Conservation (phyloP, 2,888 invertebrate genomes). For the Dasypolia templi region DNA sequence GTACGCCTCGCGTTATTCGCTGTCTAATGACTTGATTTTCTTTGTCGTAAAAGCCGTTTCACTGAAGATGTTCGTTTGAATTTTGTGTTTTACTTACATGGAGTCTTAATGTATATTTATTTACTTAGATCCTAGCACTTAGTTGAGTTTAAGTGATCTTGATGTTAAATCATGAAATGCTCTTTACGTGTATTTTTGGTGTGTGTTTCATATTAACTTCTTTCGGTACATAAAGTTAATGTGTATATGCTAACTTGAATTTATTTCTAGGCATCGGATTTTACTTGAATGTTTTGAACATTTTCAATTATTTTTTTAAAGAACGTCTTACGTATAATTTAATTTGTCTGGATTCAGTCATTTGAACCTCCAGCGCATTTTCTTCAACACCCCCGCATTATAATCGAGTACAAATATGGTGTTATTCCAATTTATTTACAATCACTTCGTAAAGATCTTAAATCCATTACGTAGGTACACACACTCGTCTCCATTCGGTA, state of each 20-base stretch:
- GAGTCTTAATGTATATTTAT: conserved; percentile 38
- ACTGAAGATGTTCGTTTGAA: conserved; percentile 54
- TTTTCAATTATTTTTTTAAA: background rate
- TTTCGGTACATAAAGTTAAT: background rate
- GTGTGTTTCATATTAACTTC: background rate
- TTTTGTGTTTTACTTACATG: conserved; percentile 35
- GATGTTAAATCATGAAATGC: background rate
- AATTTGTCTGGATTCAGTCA: background rate
- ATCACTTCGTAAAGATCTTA: conserved; percentile 28
- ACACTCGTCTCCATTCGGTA: conserved; percentile 19
- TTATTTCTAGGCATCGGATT: background rate
- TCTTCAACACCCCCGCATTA: background rate
- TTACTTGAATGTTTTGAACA: background rate
- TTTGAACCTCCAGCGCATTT: background rate
- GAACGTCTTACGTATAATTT: background rate
- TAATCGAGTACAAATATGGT: background rate
- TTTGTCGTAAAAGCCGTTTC: conserved; percentile 75
- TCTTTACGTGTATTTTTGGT: conserved; percentile 1
- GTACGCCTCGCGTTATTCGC: conserved; percentile 62
- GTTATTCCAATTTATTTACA: conserved; percentile 30
- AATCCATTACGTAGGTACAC: conserved; percentile 44
- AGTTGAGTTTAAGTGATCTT: conserved; percentile 8
- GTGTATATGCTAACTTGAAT: background rate
- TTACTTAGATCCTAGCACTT: conserved; percentile 6
- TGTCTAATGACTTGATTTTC: conserved; percentile 85